Evolutionary conservation across 37 sponge, comb jelly and placozoan species (phyloP).

Genomic region (Diacarnus erythraeanus): DNA sequence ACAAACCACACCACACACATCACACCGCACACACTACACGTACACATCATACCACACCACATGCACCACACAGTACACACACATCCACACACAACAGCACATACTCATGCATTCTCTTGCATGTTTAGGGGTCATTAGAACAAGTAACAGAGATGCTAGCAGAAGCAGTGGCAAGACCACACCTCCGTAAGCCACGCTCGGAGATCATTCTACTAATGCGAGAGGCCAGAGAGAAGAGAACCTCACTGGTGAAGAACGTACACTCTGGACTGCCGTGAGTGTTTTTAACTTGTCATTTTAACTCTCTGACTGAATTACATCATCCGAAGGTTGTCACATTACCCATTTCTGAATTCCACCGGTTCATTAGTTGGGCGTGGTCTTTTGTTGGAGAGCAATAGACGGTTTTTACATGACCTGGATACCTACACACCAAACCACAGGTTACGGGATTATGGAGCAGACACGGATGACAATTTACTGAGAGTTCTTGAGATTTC

Average conservation of each 20-base stretch:
- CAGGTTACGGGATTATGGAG: not conserved
- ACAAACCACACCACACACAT: too few species aligned
- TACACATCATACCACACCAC: too few species aligned
- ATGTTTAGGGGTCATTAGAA: slow-evolving; percentile 66
- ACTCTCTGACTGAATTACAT: too few species aligned
- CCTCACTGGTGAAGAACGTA: not conserved
- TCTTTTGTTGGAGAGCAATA: not conserved
- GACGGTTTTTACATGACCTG: not conserved
- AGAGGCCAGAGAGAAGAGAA: slow-evolving; percentile 36
- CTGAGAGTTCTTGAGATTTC: slow-evolving; percentile 18
- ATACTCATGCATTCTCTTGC: too few species aligned
- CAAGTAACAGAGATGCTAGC: slow-evolving; percentile 70
- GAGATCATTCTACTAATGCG: slow-evolving; percentile 68
- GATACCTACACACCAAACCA: not conserved
- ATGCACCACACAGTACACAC: too few species aligned
- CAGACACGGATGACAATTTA: not conserved
- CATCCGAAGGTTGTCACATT: not conserved
- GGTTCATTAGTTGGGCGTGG: not conserved
- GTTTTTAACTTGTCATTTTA: not conserved
- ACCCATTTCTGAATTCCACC: not conserved
- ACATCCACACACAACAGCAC: too few species aligned
- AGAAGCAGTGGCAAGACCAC: slow-evolving; percentile 76
- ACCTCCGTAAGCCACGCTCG: slow-evolving; percentile 62
- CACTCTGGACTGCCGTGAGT: slow-evolving; percentile 12
- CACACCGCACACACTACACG: too few species aligned